Base-by-base conservation (phyloP, 2,113 vertebrate genomes). In the Hydrochoerus hydrochaeris region DNA sequence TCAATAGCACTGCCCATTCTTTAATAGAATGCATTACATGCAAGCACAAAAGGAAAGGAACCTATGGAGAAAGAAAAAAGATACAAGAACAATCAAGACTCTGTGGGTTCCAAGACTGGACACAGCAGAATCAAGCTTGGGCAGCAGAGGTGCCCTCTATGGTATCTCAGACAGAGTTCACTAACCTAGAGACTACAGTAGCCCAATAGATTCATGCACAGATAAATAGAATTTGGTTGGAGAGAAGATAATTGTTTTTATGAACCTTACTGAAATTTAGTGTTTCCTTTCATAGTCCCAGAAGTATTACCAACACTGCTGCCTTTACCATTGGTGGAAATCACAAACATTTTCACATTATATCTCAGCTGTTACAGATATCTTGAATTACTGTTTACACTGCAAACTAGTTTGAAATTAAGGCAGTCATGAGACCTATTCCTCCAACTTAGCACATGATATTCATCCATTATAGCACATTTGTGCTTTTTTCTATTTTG, bases 361-460 rank as follows among this genome's bases (percentile, higher is more conserved):
- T 46, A 78, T 65, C 65, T 88, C 58, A 67, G 60, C 7, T 63
- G 5, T 71, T 75, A 85, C 67, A 85, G 46, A 19, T 57, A 90
- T 9, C 65, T 78, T 38, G 11, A n/a, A n/a, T 52, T 54, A 54
- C 3, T 52, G 14, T 86, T 95, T 84, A 84, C 52, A n/a, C 69
- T 69, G 78, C 3, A n/a, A 77, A 63, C 32, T 75, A 80, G 14
- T 93, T 82, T 92, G 35, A 93, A 92, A 90, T 54, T 58, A 81
- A 87, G 46, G 22, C 24, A 57, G 85, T 65, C 67, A 49, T 3
- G 7, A 0, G 1, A 92, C 24, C 62, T 83, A 26, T 49, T 28
- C n/a, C 58, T 49, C 13, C 62, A 22, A 22, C 19, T 82, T 85
- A 38, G 44, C 60, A 41, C 41, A 32, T 81, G 44, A 10, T 54